These are phyloP conservation scores for pig (Sus scrofa) DNA, from an alignment of 2,113 vertebrate genomes.

Conservation along the genomic window T2T-Sscrofa CM000814.6:16719001-16719500, in stretches of 20 bases:
- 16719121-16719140: constrained; percentile 2
- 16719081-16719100: background rate
- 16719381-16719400: constrained; percentile 14
- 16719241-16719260: background rate
- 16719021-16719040: background rate
- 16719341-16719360: background rate
- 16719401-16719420: constrained; percentile 14
- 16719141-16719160: background rate
- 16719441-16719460: constrained; percentile 43
- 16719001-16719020: background rate
- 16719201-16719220: background rate
- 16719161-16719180: background rate
- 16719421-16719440: constrained; percentile 48
- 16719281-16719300: background rate
- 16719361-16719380: constrained; percentile 21
- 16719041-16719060: background rate
- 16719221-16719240: background rate
- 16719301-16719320: background rate
- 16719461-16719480: constrained; percentile 29
- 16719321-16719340: background rate
- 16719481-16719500: constrained; percentile 32
- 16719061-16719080: background rate
- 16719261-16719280: background rate
- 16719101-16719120: background rate
- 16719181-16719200: background rate